Percentiles rank a stretch among this genome's conserved stretches.
These are phyloP conservation scores for Tonatia bakeri DNA, from an alignment of 2,113 vertebrate genomes.

Conservation along the genomic window DNA sequence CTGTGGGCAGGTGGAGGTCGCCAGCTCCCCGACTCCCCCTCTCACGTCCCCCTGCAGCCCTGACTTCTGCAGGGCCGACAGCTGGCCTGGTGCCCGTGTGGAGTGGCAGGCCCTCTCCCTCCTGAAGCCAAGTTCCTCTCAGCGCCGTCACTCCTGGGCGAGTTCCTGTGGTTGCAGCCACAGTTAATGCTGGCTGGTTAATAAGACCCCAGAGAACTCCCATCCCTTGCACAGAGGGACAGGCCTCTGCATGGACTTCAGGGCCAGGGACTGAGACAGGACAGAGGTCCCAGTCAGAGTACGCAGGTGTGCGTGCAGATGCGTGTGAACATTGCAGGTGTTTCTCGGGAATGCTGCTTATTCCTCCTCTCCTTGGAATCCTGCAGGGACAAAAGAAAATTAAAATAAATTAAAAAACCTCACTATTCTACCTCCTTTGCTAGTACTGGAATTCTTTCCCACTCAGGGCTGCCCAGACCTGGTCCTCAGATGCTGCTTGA, in stretches of 20 bases:
- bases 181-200: slow-evolving; percentile 19
- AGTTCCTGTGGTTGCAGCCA: slow-evolving; percentile 22
- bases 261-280: not conserved
- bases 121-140: not conserved
- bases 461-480: not conserved
- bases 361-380: not conserved
- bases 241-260: not conserved
- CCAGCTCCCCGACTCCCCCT: not conserved
- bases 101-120: not conserved
- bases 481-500: not conserved
- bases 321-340: not conserved
- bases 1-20: not conserved
- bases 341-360: not conserved
- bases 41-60: not conserved
- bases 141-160: slow-evolving; percentile 29
- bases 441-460: not conserved
- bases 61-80: not conserved
- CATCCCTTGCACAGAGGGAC: not conserved
- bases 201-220: slow-evolving; percentile 40
- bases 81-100: not conserved
- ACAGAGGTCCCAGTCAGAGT: not conserved
- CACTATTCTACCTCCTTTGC: not conserved
- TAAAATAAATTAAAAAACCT: too few relatives aligned
- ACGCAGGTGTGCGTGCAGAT: accelerated
- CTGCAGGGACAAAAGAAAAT: not conserved